Base-by-base conservation (phyloP, 2,797 vertebrate genomes). In the Hoplostethus mediterraneus region DNA sequence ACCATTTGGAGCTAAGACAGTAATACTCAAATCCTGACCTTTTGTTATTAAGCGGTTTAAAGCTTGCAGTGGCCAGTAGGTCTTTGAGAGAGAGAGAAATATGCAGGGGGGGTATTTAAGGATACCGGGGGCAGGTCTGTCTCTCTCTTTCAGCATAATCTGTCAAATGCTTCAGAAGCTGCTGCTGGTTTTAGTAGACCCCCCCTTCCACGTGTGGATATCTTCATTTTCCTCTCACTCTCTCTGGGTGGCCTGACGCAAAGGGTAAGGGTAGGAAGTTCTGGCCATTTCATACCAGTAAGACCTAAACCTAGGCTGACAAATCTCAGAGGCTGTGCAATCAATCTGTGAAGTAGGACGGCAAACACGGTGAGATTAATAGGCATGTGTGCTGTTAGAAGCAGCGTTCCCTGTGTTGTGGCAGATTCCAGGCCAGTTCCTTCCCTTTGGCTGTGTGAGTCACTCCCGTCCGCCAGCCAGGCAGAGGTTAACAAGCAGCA, bases 181-280 rank as follows among this genome's bases (percentile, higher is more conserved):
- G 56, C 63, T 66, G 62, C 48, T 73, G 36, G 1, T 80, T 85
- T 82, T 72, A 75, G 45, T 58, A 44, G 57, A 75, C 64, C 40
- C 57, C 64, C 1, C 62, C 62, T 58, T 62, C 68, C 55, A 64
- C 68, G 56, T 56, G 30, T 67, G 65, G 56, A 28, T 42, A 59
- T 45, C 59, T 64, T 52, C 25, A 30, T 28, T 40, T 72, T 56
- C n/a, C 59, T 51, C 38, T 54, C 38, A 13, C 62, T 28, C 77
- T 80, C 73, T 57, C 68, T 93, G 88, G 86, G 91, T 92, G 92
- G 91, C 72, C 90, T 80, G 45, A 55, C 25, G 56, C 64, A 68
- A 78, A 62, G 65, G 64, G 71, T 70, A 45, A 64, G 33, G 14
- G 48, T 60, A 71, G 45, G 36, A 47, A 66, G 67, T 80, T 80